Evolutionary conservation across 2,113 vertebrate species (phyloP), one percentile per base, ranked within the genome.

Genomic region (Amblyornis subalaris): DNA sequence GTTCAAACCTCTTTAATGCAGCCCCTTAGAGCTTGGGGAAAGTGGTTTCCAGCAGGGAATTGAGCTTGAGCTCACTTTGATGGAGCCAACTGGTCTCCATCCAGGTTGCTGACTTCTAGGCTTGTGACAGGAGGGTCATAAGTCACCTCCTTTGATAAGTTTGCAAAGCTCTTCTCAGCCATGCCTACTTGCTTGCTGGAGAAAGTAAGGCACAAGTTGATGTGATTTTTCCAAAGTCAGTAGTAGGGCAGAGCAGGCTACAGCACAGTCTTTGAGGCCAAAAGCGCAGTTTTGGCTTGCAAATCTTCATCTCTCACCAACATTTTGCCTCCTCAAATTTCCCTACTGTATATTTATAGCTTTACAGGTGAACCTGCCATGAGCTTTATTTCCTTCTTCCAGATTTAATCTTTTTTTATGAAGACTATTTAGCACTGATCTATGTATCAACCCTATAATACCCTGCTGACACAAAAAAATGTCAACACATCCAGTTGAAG

Each of bases 391-490:
- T 88, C 54, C 54, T 71, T 70, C 78, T 76, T 88, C 60, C 67
- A 93, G 81, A 83, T 80, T 88, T 93, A 95, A 91, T 88, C 38
- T 44, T 94, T 76, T 91, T 93, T 95, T 94, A 93, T 95, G 94
- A 95, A 88, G 60, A 93, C 44, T 64, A 15, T 70, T 92, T 93
- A 94, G 36, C 45, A 12, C 55, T 67, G 77, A 87, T 96, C 70
- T 82, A 31, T 85, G 74, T 64, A 57, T 58, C 84, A 87, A 14
- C 74, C 45, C 38, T 25, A 0, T 62, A 71, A 83, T 16, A 67
- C 65, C 28, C 69, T 14, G 31, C 40, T 85, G 88, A 83, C 87
- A 89, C 75, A 38, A 51, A 67, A 78, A 95, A 96, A 85, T 58
- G 77, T 85, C 91, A 89, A 82, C 66, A 26, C 71, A 70, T 94